Evolutionary conservation across 1,140 invertebrate genomes (phyloP).

Genomic region (Papilio helenus): DNA sequence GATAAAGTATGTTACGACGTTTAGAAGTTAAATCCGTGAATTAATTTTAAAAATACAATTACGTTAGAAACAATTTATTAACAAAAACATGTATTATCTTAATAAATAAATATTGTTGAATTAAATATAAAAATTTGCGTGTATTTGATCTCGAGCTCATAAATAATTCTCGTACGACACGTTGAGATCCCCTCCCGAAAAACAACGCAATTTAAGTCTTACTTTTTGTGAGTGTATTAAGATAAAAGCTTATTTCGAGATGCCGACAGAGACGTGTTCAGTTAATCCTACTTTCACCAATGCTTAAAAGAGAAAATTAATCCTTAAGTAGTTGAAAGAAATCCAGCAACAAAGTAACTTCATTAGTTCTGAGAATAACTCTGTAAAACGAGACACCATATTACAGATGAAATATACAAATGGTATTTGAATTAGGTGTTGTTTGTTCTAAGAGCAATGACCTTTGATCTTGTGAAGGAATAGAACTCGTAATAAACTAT

Average conservation of each 20-base stretch:
- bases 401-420: background rate
- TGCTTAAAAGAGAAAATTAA: slow-evolving; percentile 28
- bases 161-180: slow-evolving; percentile 20
- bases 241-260: slow-evolving; percentile 25
- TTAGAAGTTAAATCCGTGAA: background rate
- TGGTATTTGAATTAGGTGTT: background rate
- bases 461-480: background rate
- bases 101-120: background rate
- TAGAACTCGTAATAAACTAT: background rate
- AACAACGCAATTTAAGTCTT: slow-evolving; percentile 28
- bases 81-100: background rate
- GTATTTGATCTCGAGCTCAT: slow-evolving; percentile 11
- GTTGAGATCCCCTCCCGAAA: slow-evolving; percentile 13
- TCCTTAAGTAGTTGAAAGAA: slow-evolving; percentile 13
- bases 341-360: background rate
- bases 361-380: background rate
- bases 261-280: background rate
- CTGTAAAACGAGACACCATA: background rate
- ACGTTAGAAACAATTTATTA: background rate
- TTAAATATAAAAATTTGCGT: slow-evolving; percentile 8
- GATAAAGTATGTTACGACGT: no score
- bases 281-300: background rate
- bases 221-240: slow-evolving; percentile 20
- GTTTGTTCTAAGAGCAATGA: background rate
- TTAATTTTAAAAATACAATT: background rate